These are phyloP conservation scores for Caerostris extrusa DNA, from an alignment of 1,140 invertebrate species.

Conservation along the genomic window DNA sequence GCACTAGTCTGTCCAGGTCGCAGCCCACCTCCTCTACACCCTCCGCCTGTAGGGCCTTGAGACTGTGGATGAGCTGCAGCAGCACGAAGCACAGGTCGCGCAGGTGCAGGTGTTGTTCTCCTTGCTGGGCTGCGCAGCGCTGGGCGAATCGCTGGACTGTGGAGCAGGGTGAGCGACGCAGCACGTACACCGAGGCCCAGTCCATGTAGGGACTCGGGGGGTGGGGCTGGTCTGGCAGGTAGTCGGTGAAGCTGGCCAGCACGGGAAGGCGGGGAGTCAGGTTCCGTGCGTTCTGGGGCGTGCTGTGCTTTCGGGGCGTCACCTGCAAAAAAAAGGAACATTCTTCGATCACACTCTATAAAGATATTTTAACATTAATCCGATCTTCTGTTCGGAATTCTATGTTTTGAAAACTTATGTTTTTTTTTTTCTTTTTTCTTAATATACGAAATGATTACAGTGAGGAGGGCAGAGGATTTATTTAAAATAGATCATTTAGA, in stretches of 20 bases:
- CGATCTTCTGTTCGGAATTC: no score
- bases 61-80: slow-evolving; percentile 88
- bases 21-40: slow-evolving; percentile 89
- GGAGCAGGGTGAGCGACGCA: neutral
- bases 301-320: slow-evolving; percentile 16
- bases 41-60: slow-evolving; percentile 91
- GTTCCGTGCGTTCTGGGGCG: neutral
- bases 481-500: no score
- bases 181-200: slow-evolving; percentile 41
- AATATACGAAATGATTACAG: no score
- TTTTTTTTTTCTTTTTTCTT: no score
- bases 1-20: slow-evolving; percentile 85
- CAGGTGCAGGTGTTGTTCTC: slow-evolving; percentile 57
- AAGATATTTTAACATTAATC: no score
- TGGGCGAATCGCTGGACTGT: slow-evolving; percentile 12
- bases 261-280: slow-evolving; percentile 82
- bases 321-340: neutral
- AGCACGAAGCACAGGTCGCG: slow-evolving; percentile 82
- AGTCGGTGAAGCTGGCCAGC: slow-evolving; percentile 54
- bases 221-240: neutral
- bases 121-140: neutral
- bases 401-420: no score
- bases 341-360: no score
- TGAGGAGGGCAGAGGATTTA: no score
- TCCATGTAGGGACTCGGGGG: neutral